Percentiles rank a stretch among this genome's conserved stretches.
These are phyloP conservation scores for Cygnus olor DNA, from an alignment of 2,797 vertebrate species.

Conservation along the genomic window DNA sequence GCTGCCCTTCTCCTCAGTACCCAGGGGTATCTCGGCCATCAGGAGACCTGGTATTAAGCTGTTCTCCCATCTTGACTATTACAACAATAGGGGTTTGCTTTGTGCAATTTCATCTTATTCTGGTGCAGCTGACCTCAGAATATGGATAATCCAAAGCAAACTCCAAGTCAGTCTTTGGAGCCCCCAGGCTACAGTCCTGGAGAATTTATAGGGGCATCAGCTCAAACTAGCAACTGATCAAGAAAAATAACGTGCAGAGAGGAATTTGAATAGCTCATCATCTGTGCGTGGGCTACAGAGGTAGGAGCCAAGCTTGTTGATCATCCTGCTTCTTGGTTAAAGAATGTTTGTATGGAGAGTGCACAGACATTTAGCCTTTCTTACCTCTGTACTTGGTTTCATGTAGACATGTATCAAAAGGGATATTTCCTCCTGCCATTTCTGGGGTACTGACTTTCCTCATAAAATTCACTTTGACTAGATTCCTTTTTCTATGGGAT, in stretches of 20 bases:
- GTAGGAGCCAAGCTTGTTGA: not conserved
- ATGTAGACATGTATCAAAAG: not conserved
- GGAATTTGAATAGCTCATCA: not conserved
- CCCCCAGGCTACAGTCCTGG: not conserved
- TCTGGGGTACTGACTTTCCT: not conserved
- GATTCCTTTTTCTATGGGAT: not conserved
- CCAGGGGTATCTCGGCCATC: not conserved
- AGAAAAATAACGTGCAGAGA: not conserved
- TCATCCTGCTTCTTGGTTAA: not conserved
- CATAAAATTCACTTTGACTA: not conserved
- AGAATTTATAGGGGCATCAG: not conserved
- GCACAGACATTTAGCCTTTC: not conserved
- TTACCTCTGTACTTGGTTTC: not conserved
- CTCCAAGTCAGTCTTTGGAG: not conserved
- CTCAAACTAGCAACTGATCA: not conserved
- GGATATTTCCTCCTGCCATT: not conserved
- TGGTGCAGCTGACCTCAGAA: fast-evolving
- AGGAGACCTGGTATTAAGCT: not conserved
- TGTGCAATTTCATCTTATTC: not conserved
- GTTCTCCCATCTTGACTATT: not conserved
- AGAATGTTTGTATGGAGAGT: not conserved
- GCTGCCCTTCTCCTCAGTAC: not conserved
- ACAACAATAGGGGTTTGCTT: not conserved
- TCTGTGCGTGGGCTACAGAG: not conserved
- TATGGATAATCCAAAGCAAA: not conserved